Evolutionary conservation across 2,888 invertebrate genomes (phyloP).

Genomic region (Brachynemurus nebulosus): DNA sequence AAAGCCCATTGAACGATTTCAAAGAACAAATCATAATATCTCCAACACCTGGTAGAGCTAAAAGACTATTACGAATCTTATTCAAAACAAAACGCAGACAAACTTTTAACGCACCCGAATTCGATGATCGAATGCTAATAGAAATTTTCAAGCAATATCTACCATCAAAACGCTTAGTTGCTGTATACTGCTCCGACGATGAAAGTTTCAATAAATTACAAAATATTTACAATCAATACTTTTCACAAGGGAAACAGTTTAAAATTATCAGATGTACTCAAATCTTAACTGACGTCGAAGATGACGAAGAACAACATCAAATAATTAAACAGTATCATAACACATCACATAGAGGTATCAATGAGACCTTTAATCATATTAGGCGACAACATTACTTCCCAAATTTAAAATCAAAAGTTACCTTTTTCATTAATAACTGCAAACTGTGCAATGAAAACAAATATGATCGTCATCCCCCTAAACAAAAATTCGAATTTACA

Average conservation of each 20-base stretch:
- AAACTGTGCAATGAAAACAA: conserved; percentile 9
- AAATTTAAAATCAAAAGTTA: conserved; percentile 9
- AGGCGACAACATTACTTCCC: conserved; percentile 14
- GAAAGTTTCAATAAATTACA: background rate
- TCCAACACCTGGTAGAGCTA: too few species aligned
- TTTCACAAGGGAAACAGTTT: background rate
- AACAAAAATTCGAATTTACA: conserved; percentile 7
- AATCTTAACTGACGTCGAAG: conserved; percentile 6
- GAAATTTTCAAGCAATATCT: too few species aligned
- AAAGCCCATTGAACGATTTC: background rate
- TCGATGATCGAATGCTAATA: too few species aligned
- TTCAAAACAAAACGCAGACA: too few species aligned
- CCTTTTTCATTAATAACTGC: conserved; percentile 9
- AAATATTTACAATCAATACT: background rate
- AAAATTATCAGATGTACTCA: background rate
- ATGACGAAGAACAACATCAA: conserved; percentile 8
- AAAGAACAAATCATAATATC: background rate
- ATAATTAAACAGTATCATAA: conserved; percentile 13
- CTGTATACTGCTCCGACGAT: background rate
- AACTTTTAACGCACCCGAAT: too few species aligned
- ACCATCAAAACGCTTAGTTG: too few species aligned
- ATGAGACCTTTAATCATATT: conserved; percentile 13
- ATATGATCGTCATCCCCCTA: conserved; percentile 10
- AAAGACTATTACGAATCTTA: too few species aligned
- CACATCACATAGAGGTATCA: conserved; percentile 15